A percentile compares a stretch with the other conserved stretches of the same genome.
These are phyloP conservation scores for Brachyistius frenatus DNA, from an alignment of 2,113 vertebrate species.

Conservation along the genomic window DNA sequence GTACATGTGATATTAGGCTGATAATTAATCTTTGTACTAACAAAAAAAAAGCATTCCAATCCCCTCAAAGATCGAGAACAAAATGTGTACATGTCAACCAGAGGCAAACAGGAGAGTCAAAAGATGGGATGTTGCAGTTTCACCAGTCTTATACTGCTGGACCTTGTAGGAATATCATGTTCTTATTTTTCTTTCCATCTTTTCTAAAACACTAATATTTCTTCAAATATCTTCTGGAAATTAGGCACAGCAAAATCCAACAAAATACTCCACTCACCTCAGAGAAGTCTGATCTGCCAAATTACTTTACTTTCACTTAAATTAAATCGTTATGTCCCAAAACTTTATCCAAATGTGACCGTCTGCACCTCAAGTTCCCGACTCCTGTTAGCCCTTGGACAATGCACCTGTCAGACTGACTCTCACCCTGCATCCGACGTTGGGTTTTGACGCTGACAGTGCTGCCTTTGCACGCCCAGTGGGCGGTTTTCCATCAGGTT, in stretches of 20 bases:
- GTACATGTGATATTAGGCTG: no score
- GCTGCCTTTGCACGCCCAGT: constrained; percentile 19
- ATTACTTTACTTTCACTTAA: constrained; percentile 1
- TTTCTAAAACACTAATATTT: no score
- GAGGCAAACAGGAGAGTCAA: not conserved
- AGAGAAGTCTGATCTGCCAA: not conserved
- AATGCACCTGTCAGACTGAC: constrained; percentile 38
- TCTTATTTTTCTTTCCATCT: no score
- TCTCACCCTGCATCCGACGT: constrained; percentile 18
- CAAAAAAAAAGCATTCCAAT: no score
- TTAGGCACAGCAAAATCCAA: not conserved
- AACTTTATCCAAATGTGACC: not conserved
- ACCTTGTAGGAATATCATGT: no score
- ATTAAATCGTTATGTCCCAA: not conserved
- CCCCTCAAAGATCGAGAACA: no score
- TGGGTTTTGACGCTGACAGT: not conserved
- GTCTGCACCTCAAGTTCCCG: not conserved
- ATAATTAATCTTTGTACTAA: no score
- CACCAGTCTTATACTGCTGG: no score
- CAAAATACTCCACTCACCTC: constrained; percentile 51
- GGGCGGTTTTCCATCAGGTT: constrained; percentile 37
- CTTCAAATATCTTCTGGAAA: no score
- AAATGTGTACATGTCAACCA: not conserved
- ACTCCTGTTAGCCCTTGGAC: not conserved
- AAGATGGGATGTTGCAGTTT: no score